Evolutionary conservation across 1,140 invertebrate genomes (phyloP).

Genomic region (Cyclina sinensis): DNA sequence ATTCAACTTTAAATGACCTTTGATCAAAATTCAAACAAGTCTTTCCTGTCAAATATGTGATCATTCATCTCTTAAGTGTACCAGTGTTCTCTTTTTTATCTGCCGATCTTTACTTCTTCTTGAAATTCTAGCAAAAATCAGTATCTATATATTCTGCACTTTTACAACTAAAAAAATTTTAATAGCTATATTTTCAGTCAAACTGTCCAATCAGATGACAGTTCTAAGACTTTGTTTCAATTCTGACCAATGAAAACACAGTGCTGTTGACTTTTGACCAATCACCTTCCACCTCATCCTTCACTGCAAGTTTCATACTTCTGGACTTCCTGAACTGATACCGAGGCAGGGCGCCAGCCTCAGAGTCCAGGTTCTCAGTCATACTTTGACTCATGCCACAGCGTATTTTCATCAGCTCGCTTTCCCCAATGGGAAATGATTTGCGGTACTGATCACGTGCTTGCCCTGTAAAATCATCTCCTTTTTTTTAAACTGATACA

Average conservation of each 20-base stretch:
- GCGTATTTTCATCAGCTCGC: slow-evolving; percentile 69
- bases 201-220: background rate
- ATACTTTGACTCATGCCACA: slow-evolving; percentile 72
- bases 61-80: no score
- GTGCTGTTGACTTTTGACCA: slow-evolving; percentile 61
- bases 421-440: slow-evolving; percentile 77
- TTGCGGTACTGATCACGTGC: slow-evolving; percentile 74
- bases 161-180: background rate
- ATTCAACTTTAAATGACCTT: slow-evolving; percentile 29
- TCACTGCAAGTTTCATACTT: slow-evolving; percentile 84
- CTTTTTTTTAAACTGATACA: slow-evolving; percentile 13
- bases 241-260: slow-evolving; percentile 59
- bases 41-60: background rate
- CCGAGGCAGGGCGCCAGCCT: slow-evolving; percentile 71
- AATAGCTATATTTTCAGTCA: background rate
- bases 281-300: slow-evolving; percentile 83
- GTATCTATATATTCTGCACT: background rate
- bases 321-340: slow-evolving; percentile 85
- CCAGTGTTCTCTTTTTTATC: no score
- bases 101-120: no score
- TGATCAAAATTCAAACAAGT: slow-evolving; percentile 37
- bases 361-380: slow-evolving; percentile 70
- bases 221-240: slow-evolving; percentile 4
- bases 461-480: slow-evolving; percentile 38
- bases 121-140: no score